Percentiles rank a stretch among this genome's conserved stretches.
Conservation (phyloP, 1,140 invertebrate genomes). For the Bombyx mori region DNA sequence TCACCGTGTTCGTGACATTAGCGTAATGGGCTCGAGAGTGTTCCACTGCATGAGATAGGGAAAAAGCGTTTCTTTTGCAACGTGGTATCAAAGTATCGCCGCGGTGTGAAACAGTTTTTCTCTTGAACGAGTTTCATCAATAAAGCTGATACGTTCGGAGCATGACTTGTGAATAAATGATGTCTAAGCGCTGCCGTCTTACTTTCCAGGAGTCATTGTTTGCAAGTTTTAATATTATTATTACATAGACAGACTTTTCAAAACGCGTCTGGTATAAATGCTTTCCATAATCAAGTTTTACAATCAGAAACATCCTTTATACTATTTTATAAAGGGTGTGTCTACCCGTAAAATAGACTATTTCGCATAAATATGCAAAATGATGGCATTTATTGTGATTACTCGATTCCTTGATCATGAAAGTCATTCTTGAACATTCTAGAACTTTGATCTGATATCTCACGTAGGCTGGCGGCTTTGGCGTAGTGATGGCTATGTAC, state of each 20-base stretch:
- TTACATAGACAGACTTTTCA: too few relatives aligned
- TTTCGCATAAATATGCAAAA: not conserved
- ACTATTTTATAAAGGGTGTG: not conserved
- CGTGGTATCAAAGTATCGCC: not conserved
- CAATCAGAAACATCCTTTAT: too few relatives aligned
- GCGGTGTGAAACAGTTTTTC: conserved; percentile 7
- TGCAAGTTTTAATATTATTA: too few relatives aligned
- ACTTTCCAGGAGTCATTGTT: too few relatives aligned
- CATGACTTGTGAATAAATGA: conserved; percentile 12
- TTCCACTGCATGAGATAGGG: conserved; percentile 13
- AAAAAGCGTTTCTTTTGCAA: conserved; percentile 13
- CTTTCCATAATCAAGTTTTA: too few relatives aligned
- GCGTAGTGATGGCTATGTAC: too few relatives aligned
- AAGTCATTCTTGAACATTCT: too few relatives aligned
- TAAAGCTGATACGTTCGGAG: conserved; percentile 12
- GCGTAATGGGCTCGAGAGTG: conserved; percentile 22
- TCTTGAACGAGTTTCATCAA: conserved; percentile 6
- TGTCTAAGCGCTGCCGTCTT: not conserved
- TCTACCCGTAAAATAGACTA: not conserved
- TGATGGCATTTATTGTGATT: not conserved
- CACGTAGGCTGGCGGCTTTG: too few relatives aligned
- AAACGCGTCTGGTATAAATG: too few relatives aligned
- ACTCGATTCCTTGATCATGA: too few relatives aligned
- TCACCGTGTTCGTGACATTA: conserved; percentile 27
- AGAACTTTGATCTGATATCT: too few relatives aligned